These are phyloP conservation scores for Thaumetopoea pityocampa DNA, from an alignment of 1,140 invertebrate genomes.

Conservation along the genomic window DNA sequence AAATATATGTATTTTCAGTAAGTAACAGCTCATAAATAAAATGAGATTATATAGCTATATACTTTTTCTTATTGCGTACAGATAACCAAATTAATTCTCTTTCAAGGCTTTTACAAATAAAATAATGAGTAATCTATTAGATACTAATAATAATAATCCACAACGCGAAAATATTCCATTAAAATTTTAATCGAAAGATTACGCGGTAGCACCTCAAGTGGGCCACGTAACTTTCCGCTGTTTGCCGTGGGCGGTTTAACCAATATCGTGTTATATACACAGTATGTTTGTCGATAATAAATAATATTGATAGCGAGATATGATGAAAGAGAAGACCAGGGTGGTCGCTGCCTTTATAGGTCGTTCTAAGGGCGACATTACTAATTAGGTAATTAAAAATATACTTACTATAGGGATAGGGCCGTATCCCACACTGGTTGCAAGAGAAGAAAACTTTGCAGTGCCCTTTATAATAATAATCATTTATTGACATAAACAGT, in stretches of 20 bases:
- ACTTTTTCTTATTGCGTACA: conserved; percentile 1
- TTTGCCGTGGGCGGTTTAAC: conserved; percentile 17
- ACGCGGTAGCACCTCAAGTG: conserved; percentile 22
- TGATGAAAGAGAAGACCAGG: neutral
- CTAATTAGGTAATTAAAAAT: too few relatives aligned
- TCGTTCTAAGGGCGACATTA: neutral
- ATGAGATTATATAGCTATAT: conserved; percentile 5
- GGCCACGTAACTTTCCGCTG: conserved; percentile 34
- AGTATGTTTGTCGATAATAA: conserved; percentile 16
- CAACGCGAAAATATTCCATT: conserved; percentile 42
- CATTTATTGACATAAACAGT: too few relatives aligned
- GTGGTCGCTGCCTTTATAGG: neutral
- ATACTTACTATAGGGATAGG: too few relatives aligned
- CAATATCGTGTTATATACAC: conserved; percentile 6
- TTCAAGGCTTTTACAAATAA: conserved; percentile 7
- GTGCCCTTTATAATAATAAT: too few relatives aligned
- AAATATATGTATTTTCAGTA: too few relatives aligned
- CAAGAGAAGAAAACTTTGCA: too few relatives aligned
- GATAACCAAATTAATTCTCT: conserved; percentile 11
- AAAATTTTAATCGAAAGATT: conserved; percentile 42
- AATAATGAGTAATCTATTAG: neutral
- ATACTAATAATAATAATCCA: neutral
- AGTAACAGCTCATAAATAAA: too few relatives aligned
- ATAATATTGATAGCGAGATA: conserved; percentile 14
- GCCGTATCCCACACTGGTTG: too few relatives aligned